These are phyloP conservation scores for Calameuta pallipes DNA, from an alignment of 2,888 invertebrate genomes.

Conservation along the genomic window DNA sequence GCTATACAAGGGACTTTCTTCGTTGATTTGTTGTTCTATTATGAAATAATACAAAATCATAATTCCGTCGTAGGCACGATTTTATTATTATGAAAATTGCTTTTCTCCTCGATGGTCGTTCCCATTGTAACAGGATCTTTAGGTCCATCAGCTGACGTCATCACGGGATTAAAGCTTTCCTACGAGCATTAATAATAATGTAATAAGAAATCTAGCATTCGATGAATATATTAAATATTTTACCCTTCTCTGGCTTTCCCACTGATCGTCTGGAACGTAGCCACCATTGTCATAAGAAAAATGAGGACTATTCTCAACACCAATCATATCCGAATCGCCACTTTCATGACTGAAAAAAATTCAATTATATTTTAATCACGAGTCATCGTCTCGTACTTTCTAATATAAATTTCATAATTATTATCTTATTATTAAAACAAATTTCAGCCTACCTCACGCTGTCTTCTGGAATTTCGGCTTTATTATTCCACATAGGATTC, in stretches of 20 bases:
- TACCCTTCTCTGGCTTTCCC: slow-evolving; percentile 16
- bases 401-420: neutral
- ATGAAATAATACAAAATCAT: neutral
- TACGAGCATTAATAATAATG: neutral
- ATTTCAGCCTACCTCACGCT: slow-evolving; percentile 66
- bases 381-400: neutral
- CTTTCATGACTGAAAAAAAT: slow-evolving; percentile 69
- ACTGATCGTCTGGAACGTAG: slow-evolving; percentile 30
- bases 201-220: neutral
- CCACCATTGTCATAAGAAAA: slow-evolving; percentile 67
- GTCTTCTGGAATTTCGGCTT: slow-evolving; percentile 68
- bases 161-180: slow-evolving; percentile 17
- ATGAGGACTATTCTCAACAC: slow-evolving; percentile 75
- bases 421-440: neutral
- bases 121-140: neutral
- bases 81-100: neutral
- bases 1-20: neutral
- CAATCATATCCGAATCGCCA: slow-evolving; percentile 75
- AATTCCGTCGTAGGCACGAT: neutral
- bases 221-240: neutral
- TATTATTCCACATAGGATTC: slow-evolving; percentile 77
- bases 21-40: neutral
- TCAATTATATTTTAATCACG: neutral
- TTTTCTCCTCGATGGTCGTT: neutral
- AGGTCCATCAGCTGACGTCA: neutral